Base-by-base conservation (phyloP, 2,797 vertebrate genomes). In the Sebastes dallii region DNA sequence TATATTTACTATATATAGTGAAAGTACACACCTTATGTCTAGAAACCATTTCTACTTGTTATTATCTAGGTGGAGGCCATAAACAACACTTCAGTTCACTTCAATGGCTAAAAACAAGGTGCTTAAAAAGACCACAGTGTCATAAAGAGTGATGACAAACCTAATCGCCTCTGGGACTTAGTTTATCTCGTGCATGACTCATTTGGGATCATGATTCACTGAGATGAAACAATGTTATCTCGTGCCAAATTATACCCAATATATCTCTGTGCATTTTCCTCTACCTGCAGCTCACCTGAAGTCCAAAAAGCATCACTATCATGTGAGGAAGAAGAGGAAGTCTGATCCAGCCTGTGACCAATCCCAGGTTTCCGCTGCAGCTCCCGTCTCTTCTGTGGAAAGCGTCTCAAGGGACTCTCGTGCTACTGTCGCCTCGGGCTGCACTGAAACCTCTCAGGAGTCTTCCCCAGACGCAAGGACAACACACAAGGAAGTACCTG, bases 251-350 rank as follows among this genome's bases (percentile, higher is more conserved):
- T 14, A 32, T 34, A 42, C 70, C 50, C 18, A 42, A 13, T 20
- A 1, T 18, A 10, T 66, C n/a, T 60, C 20, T 64, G 11, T 76
- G 24, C 24, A 24, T 58, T 60, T 3, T 80, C 0, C 4, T 88
- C 58, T 36, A 4, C 64, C 84, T 77, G 61, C 84, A 99, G 98
- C 97, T 86, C 98, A 99, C 92, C 92, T 96, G 6, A 97, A 96
- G 52, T 99, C 98, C 82, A 99, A 97, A 90, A 97, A 96, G 81
- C 98, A 99, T 90, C 93, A 95, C 90, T 87, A 96, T 88, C 96
- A 96, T 4, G 82, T 96, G 84, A 98, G 93, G 95, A 98, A 97
- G 91, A 97, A 91, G 83, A 96, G 90, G 88, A 97, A 91, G 90
- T 78, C 81, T 6, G 95, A 97, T 20, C 77, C 52, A 6, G 25